These are phyloP conservation scores for Cygnus olor DNA, from an alignment of 2,797 vertebrate species.

Conservation along the genomic window DNA sequence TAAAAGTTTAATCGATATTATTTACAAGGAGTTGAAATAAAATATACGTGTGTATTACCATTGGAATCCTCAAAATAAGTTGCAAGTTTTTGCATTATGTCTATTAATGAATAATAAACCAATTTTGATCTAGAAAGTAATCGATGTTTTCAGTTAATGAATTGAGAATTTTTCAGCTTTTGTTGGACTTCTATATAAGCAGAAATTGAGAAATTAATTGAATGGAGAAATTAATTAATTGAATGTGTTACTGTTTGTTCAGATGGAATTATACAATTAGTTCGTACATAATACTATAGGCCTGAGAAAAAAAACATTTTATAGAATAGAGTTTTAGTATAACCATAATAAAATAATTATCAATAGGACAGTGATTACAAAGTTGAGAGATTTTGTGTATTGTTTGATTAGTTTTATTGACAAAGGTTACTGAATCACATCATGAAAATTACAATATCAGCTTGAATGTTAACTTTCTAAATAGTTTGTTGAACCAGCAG, in stretches of 20 bases:
- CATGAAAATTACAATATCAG: background rate
- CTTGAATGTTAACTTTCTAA: slow-evolving; percentile 15
- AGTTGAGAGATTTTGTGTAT: background rate
- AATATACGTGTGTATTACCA: background rate
- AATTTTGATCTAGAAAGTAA: background rate
- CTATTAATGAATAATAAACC: background rate
- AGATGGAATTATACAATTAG: background rate
- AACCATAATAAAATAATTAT: background rate
- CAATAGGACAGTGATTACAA: accelerated
- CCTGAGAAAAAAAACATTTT: background rate
- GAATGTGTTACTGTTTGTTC: background rate
- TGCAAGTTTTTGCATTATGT: background rate
- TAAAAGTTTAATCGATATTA: background rate
- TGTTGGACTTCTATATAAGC: background rate
- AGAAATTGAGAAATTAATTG: background rate
- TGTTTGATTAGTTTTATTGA: background rate
- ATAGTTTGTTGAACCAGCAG: slow-evolving; percentile 10
- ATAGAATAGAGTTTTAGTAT: background rate
- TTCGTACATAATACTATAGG: background rate
- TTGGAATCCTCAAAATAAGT: background rate
- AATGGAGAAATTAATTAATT: background rate
- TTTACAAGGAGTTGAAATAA: background rate
- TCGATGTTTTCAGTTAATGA: background rate
- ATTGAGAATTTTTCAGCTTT: background rate
- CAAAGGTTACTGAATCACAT: background rate